Conservation (phyloP, 2,797 vertebrate species). For the Xiphophorus birchmanni region DNA sequence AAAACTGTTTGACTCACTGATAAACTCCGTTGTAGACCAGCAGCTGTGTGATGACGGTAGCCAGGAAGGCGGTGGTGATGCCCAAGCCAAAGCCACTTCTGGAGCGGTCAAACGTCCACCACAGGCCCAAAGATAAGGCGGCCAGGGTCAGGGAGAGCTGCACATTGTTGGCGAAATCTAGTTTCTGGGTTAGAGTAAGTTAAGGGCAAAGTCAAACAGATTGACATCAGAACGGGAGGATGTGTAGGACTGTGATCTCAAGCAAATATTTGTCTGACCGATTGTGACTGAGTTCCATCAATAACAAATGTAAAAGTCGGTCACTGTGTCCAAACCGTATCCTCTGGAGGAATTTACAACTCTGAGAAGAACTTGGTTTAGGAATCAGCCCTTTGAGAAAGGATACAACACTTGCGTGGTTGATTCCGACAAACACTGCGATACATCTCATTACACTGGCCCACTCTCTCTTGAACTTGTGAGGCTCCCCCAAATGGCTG, state of each 20-base stretch:
- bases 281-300: neutral
- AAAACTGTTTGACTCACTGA: constrained; percentile 71
- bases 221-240: neutral
- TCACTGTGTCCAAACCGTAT: neutral
- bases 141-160: constrained; percentile 96
- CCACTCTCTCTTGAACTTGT: constrained; percentile 99
- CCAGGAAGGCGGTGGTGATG: constrained; percentile 95
- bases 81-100: constrained; percentile 96
- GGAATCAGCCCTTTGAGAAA: constrained; percentile 57
- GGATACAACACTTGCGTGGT: constrained; percentile 99
- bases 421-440: constrained; percentile 97
- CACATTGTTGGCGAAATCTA: constrained; percentile 96
- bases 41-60: constrained; percentile 94
- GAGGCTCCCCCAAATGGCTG: constrained; percentile 94
- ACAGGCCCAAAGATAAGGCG: constrained; percentile 94
- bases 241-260: neutral
- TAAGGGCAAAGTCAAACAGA: constrained; percentile 79
- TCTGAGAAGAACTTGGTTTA: neutral
- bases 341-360: neutral
- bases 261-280: constrained; percentile 45
- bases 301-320: constrained; percentile 1
- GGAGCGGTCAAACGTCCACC: constrained; percentile 99
- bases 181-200: constrained; percentile 85
- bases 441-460: constrained; percentile 99
- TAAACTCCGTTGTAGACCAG: constrained; percentile 98